Base-by-base conservation (phyloP, 2,888 invertebrate species). In the Pristionchus japonicus region DNA sequence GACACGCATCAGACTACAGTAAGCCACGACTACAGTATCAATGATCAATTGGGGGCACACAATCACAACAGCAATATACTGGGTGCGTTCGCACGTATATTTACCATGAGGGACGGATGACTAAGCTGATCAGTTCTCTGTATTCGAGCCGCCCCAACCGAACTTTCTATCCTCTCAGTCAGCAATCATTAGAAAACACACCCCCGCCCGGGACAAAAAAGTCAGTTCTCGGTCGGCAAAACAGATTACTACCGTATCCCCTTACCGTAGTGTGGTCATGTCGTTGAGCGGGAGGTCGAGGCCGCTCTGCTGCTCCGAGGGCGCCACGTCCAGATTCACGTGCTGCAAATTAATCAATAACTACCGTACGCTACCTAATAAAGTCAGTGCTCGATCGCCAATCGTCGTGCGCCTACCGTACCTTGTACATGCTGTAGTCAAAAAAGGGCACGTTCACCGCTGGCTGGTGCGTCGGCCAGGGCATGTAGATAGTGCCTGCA, bases 201-300 rank as follows among this genome's bases (percentile, higher is more conserved):
- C 23, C 17, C 57, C 2, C 57, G 57, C 43, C 43, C 43, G 11
- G 43, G 11, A 43, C 6, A 43, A 43, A 9, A 43, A 43, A 43
- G 43, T 43, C 43, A 43, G 43, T 43, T 9, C 43, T 6, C 43
- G 11, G 11, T 43, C 43, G 11, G 15, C 13, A 52, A n/a, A n/a
- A n/a, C n/a, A n/a, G n/a, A n/a, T n/a, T n/a, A 17, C 52, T 52
- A 52, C 52, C 52, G 20, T 52, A 52, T 52, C 67, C 31, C 34
- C 64, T n/a, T 67, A 91, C 91, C 91, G 89, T 17, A 93, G 88
- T 9, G 93, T 93, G 34, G 92, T 90, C 85, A 93, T 92, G 88
- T 93, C 93, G 37, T 91, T 89, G 13, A 93, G 89, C 23, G 93
- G 93, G 31, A 93, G 91, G 88, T 93, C 93, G 90, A 92, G 90